Evolutionary conservation across 2,113 vertebrate genomes (phyloP).

Genomic region (Pipa parva): DNA sequence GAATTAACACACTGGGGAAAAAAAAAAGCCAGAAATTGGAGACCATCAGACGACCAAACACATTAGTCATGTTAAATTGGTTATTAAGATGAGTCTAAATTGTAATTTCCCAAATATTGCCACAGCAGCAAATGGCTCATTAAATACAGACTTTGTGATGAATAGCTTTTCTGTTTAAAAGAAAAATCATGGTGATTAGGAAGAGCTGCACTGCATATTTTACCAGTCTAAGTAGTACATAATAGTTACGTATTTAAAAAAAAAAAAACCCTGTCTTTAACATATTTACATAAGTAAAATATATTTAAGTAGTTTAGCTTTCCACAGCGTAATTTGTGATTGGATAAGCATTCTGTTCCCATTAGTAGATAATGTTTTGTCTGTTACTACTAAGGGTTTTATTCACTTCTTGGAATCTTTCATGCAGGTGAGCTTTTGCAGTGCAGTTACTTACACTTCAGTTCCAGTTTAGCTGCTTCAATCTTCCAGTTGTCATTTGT

Average conservation of each 20-base stretch:
- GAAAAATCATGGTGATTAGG: not conserved
- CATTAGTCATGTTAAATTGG: slow-evolving; percentile 40
- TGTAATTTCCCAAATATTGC: slow-evolving; percentile 43
- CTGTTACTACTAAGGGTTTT: too few relatives aligned
- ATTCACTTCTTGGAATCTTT: too few relatives aligned
- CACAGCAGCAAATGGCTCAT: slow-evolving; percentile 42
- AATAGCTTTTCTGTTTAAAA: slow-evolving; percentile 33
- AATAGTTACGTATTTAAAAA: not conserved
- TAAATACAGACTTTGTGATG: slow-evolving; percentile 40
- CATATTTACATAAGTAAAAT: not conserved
- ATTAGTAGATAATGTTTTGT: too few relatives aligned
- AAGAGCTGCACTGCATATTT: slow-evolving; percentile 3
- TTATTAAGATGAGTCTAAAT: slow-evolving; percentile 39
- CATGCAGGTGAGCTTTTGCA: too few relatives aligned
- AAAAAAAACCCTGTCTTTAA: not conserved
- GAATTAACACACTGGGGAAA: not conserved
- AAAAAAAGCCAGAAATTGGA: not conserved
- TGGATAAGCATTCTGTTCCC: too few relatives aligned
- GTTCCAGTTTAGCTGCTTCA: too few relatives aligned
- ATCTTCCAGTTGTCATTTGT: too few relatives aligned
- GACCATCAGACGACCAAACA: slow-evolving; percentile 12
- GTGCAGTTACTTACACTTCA: too few relatives aligned
- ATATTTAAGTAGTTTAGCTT: too few relatives aligned
- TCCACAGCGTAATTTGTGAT: too few relatives aligned
- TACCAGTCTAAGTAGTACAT: not conserved